Evolutionary conservation across 2,113 vertebrate genomes (phyloP), one percentile per base, ranked within the genome.

Genomic region (Erinaceus europaeus): DNA sequence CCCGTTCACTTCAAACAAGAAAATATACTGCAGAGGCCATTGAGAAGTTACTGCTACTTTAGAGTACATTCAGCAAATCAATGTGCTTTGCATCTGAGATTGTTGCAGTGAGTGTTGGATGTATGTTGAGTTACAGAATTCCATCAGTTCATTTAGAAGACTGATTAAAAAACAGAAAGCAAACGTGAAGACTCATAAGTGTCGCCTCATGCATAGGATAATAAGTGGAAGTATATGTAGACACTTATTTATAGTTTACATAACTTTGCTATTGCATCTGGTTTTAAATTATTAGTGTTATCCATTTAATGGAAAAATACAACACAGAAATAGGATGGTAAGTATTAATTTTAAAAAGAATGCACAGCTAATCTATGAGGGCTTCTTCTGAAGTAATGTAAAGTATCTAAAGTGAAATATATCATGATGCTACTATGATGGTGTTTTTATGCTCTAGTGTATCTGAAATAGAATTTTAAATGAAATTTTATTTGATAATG

Each of bases 11-110:
- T 88, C 55, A 95, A 96, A 76, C 81, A 94, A 94, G 95, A 96
- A 96, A 96, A 96, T 96, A 94, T 82, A 95, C 95, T 95, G 81
- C 89, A 90, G 95, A 97, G 95, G 95, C 94, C 68, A 84, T 92
- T 95, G 94, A 92, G 38, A 96, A 96, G 65, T 95, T 95, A 95
- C 93, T 84, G 62, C 78, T 94, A 94, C 86, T 85, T 94, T 68
- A 53, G 61, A 82, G n/a, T 79, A 79, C 59, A 93, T 94, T 96
- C 80, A 40, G 27, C 36, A 94, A 95, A 91, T 95, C 88, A 83
- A 68, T 29, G 27, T 48, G 86, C 89, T 94, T 74, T 42, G 14
- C 3, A 12, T 88, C 93, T 90, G 86, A 61, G 85, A 11, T 76
- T 84, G 34, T 50, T 34, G 44, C 12, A 86, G 68, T 84, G 53